These are phyloP conservation scores for Geotrupes spiniger DNA, from an alignment of 2,888 invertebrate species.

Conservation along the genomic window DNA sequence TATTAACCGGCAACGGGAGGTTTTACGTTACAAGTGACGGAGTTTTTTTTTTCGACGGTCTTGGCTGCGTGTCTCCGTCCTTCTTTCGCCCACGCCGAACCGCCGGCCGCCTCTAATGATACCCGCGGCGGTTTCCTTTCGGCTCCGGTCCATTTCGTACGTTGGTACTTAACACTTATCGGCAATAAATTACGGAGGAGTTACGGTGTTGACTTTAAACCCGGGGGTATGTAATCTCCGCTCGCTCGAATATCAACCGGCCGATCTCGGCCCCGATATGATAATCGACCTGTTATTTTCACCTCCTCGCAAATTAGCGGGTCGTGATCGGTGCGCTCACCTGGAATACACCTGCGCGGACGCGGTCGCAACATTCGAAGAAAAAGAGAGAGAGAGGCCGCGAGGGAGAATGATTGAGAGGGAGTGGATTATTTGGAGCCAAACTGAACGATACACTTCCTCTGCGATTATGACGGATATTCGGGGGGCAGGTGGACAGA, in stretches of 20 bases:
- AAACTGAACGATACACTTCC: constrained; percentile 26
- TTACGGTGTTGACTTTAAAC: constrained; percentile 44
- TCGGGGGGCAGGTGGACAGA: constrained; percentile 30
- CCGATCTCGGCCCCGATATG: constrained; percentile 35
- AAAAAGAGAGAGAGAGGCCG: not conserved
- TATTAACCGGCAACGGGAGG: constrained; percentile 15
- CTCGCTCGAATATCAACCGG: constrained; percentile 27
- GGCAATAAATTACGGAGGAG: constrained; percentile 38
- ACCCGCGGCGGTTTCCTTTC: constrained; percentile 2
- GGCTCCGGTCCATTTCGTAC: constrained; percentile 15
- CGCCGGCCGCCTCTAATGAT: not conserved
- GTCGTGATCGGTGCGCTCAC: constrained; percentile 39
- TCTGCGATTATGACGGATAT: constrained; percentile 33
- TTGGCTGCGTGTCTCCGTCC: constrained; percentile 4
- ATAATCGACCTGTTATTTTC: constrained; percentile 50
- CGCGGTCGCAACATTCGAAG: constrained; percentile 5
- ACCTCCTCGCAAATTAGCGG: constrained; percentile 50
- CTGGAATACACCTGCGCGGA: constrained; percentile 41
- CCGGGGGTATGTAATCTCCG: constrained; percentile 40
- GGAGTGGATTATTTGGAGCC: constrained; percentile 1
- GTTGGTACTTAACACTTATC: constrained; percentile 27
- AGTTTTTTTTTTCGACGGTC: constrained; percentile 11
- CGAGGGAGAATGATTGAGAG: constrained; percentile 4
- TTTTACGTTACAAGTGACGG: constrained; percentile 19
- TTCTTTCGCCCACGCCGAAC: not conserved